A percentile compares a stretch with the other conserved stretches of the same genome.
Evolutionary conservation across 2,113 vertebrate genomes (phyloP).

Genomic region (Microtus pennsylvanicus): DNA sequence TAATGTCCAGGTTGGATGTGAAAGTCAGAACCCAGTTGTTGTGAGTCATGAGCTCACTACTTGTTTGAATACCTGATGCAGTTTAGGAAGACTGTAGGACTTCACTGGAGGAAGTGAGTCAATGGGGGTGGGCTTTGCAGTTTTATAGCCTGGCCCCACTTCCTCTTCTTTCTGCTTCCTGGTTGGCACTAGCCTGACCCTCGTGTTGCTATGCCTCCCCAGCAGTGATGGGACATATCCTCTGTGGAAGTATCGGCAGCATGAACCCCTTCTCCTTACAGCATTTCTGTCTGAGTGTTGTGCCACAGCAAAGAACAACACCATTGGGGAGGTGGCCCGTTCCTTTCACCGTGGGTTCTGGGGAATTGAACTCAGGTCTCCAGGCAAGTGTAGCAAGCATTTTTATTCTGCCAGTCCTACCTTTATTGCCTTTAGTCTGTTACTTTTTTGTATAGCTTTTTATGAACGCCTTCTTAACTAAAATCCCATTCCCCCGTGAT

Average conservation of each 20-base stretch:
- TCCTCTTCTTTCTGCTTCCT: background rate
- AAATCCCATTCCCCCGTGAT: background rate
- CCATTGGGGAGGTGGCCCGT: no score
- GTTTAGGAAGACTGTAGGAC: background rate
- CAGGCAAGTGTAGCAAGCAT: background rate
- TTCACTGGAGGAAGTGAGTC: background rate
- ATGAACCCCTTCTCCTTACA: background rate
- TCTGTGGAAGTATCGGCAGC: no score
- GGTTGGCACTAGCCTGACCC: no score
- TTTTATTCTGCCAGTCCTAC: background rate
- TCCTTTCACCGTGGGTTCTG: background rate
- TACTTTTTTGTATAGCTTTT: background rate
- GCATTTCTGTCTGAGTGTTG: background rate
- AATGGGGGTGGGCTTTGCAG: background rate
- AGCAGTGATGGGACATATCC: background rate
- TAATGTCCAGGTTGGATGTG: background rate
- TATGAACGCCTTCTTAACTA: background rate
- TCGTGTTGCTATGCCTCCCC: background rate
- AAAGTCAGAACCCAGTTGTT: background rate
- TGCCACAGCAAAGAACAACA: background rate
- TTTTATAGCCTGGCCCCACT: background rate
- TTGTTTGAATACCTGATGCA: background rate
- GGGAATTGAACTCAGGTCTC: background rate
- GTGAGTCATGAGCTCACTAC: no score
- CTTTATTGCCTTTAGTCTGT: background rate